phyloP scores from a whole-genome alignment of 2,797 vertebrate genomes.

The Xenentodon cancila region DNA sequence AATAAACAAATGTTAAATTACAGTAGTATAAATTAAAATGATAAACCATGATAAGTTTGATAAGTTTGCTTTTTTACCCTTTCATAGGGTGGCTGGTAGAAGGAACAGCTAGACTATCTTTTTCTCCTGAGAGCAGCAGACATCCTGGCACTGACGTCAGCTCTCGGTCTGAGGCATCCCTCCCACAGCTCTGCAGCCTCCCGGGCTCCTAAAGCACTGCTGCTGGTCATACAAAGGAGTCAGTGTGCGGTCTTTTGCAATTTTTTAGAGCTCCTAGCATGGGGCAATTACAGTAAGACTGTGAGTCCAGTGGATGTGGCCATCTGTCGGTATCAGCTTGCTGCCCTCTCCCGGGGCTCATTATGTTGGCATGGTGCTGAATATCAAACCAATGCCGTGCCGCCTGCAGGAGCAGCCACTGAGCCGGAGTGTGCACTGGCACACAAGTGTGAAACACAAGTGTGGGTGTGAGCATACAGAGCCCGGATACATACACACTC shows the following conservation, averaged over 20 bases:
- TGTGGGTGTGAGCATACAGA: constrained; percentile 11
- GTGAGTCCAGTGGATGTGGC: constrained; percentile 44
- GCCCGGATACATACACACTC: background rate
- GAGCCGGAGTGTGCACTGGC: constrained; percentile 13
- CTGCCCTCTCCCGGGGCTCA: constrained; percentile 53
- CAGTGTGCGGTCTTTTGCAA: constrained; percentile 41
- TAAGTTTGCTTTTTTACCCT: no score
- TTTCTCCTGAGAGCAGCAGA: constrained; percentile 8
- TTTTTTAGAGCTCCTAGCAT: constrained; percentile 35
- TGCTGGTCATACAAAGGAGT: constrained; percentile 32
- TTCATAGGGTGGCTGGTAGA: no score
- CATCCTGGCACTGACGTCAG: background rate
- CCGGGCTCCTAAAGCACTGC: constrained; percentile 34
- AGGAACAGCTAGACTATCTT: background rate
- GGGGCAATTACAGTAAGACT: constrained; percentile 38
- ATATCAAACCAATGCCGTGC: constrained; percentile 54
- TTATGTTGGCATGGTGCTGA: constrained; percentile 48
- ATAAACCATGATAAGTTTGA: no score
- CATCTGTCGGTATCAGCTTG: constrained; percentile 57
- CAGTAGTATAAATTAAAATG: no score
- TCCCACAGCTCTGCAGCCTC: constrained; percentile 18
- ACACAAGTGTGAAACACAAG: background rate
- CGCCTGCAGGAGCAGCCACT: constrained; percentile 33
- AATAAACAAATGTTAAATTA: no score
- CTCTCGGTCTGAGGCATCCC: constrained; percentile 23